Base-by-base conservation (phyloP, 2,797 vertebrate genomes). In the Sebastes diploproa region DNA sequence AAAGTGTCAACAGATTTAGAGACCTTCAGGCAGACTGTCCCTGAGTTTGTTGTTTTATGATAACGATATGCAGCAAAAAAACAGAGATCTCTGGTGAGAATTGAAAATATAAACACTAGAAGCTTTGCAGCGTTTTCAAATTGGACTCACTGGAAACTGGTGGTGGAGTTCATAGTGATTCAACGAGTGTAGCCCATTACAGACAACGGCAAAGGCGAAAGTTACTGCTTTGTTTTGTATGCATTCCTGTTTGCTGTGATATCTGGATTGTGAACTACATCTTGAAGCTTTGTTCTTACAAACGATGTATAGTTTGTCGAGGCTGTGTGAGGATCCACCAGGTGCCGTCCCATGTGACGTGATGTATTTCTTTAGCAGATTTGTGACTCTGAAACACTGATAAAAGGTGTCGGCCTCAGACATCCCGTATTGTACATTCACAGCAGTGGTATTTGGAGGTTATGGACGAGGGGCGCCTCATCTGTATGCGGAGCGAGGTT, bases 401-500 rank as follows among this genome's bases (percentile, higher is more conserved):
- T 38, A 12, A n/a, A n/a, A 20, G 14, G 6, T 7, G 7, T 54
- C 14, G 1, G 14, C 16, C 18, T 25, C 20, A 38, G 9, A 72
- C 71, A 75, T 52, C 22, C 46, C 60, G 30, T 13, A 16, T 42
- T 46, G 62, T 13, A 55, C 20, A 69, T 52, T 32, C 72, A 38
- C 36, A 73, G 64, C 38, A 34, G 71, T 3, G 29, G 38, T 14
- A 50, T 27, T 76, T 66, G 55, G 16, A 64, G 36, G 69, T 75
- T 23, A 23, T 14, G 7, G 62, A 32, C 58, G 38, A 30, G 13
- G 50, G 25, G 20, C 22, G 18, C 3, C 46, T 88, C 61, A 86
- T 83, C 54, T 69, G 77, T 72, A 77, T 79, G 67, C 13, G 1
- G 6, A 66, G 38, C 22, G 16, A 60, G 20, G 30, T 56, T 32